Evolutionary conservation across 2,113 vertebrate genomes (phyloP), one percentile per base, ranked within the genome.

Genomic region (Lagopus leucura): DNA sequence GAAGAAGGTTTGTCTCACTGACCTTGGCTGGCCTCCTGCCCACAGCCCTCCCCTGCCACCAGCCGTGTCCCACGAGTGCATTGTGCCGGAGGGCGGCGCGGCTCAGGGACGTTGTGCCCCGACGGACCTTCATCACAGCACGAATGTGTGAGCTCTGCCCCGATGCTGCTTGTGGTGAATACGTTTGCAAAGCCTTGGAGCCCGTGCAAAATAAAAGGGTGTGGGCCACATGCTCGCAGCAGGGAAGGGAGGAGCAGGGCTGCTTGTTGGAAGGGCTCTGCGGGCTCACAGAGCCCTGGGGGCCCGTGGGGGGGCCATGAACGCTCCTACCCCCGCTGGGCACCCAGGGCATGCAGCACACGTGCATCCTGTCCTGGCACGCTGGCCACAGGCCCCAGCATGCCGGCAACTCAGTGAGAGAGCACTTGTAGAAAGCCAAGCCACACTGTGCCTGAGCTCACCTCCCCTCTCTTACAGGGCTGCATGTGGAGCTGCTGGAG

Each of bases 401-500:
- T 0, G 19, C 47, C 0, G 0, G 43, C 0, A 0, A 61, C 89
- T 75, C 1, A 0, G 32, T 0, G 10, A 77, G 34, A 57, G 17
- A 42, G 54, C 24, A 0, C 36, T 27, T 57, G 48, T 17, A 28
- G 67, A 11, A 84, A 60, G 8, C 30, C 15, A 34, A 73, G 11
- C 2, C 0, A 6, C 17, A 27, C 52, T 27, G 15, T 54, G 52
- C 19, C 36, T n/a, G 30, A 2, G 10, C 66, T 88, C 76, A 95
- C 58, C 67, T 74, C 20, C 4, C 24, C 57, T 86, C 63, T 79
- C 80, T 60, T 3, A 1, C 90, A 94, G 93, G 79, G 72, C 0
- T 0, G 73, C 0, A 36, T 11, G 38, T 10, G 65, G 82, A 84
- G 74, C 74, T 0, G 1, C 74, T 20, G 81, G n/a, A 18, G 40